These are phyloP conservation scores for Motacilla alba DNA, from an alignment of 2,113 vertebrate genomes.

Conservation along the genomic window DNA sequence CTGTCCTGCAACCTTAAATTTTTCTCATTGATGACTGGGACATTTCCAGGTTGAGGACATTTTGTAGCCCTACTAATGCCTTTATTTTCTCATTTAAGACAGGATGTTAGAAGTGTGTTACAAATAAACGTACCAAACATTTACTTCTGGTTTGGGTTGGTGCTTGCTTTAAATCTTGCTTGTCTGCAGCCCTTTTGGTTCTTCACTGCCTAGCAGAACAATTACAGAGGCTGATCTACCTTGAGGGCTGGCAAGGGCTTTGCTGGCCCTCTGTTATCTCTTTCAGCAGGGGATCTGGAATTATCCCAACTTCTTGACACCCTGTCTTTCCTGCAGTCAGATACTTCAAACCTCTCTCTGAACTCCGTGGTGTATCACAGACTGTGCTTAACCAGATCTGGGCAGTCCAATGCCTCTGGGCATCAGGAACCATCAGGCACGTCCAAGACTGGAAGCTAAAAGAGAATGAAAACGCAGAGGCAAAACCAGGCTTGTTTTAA, in stretches of 20 bases:
- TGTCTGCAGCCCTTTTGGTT: background rate
- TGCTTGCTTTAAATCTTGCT: background rate
- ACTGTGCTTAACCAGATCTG: background rate
- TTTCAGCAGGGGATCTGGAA: background rate
- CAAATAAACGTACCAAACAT: background rate
- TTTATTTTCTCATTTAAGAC: background rate
- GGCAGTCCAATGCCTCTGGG: background rate
- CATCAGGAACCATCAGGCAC: background rate
- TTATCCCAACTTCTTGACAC: background rate
- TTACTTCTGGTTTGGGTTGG: background rate
- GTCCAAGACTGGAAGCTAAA: background rate
- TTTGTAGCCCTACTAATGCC: background rate
- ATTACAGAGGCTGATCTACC: background rate
- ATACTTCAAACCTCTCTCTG: background rate
- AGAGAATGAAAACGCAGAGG: background rate
- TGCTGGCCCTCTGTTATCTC: background rate
- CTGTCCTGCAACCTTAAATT: background rate
- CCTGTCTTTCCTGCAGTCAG: background rate
- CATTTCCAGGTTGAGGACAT: background rate
- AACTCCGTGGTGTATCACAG: background rate
- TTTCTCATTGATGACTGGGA: background rate
- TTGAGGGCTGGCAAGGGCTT: background rate
- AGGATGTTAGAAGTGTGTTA: background rate
- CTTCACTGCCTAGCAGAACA: background rate
- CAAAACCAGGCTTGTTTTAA: background rate